Evolutionary conservation across 2,888 invertebrate genomes (phyloP).

Genomic region (Patella ulyssiponensis): DNA sequence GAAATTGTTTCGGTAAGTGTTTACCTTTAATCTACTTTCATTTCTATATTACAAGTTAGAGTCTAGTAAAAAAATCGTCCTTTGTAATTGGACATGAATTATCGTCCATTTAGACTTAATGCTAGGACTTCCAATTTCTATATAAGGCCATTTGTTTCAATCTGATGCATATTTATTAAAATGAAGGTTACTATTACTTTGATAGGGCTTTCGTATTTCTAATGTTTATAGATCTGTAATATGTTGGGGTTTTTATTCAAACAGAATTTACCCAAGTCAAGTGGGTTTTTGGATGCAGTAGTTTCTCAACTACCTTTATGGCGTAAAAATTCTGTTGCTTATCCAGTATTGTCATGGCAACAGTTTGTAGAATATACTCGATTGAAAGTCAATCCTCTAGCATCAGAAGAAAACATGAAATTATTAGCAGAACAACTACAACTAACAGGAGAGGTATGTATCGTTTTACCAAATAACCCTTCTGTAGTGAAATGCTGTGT

Average conservation of each 20-base stretch:
- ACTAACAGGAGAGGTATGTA: conserved; percentile 78
- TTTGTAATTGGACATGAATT: no score
- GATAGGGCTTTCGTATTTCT: background rate
- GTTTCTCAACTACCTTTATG: conserved; percentile 74
- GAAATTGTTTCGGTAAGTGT: conserved; percentile 74
- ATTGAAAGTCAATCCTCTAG: conserved; percentile 78
- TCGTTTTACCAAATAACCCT: no score
- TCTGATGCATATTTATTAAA: no score
- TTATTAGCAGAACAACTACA: conserved; percentile 79
- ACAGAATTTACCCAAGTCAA: conserved; percentile 75
- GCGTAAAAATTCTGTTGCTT: conserved; percentile 76
- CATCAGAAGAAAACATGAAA: conserved; percentile 78
- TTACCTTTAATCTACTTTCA: background rate
- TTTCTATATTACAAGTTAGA: no score
- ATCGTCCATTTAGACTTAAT: background rate
- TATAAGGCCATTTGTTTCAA: background rate
- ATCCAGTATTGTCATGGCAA: conserved; percentile 78
- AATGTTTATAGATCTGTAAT: background rate
- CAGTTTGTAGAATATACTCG: conserved; percentile 77
- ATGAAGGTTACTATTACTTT: background rate
- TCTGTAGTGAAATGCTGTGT: no score
- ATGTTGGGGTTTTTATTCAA: conserved; percentile 31
- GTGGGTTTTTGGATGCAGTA: conserved; percentile 78
- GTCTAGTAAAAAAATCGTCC: no score
- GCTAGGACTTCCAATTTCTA: background rate